A percentile compares a stretch with the other conserved stretches of the same genome.
phyloP scores from a whole-genome alignment of 2,113 vertebrate species.

The Onychostoma macrolepis region DNA sequence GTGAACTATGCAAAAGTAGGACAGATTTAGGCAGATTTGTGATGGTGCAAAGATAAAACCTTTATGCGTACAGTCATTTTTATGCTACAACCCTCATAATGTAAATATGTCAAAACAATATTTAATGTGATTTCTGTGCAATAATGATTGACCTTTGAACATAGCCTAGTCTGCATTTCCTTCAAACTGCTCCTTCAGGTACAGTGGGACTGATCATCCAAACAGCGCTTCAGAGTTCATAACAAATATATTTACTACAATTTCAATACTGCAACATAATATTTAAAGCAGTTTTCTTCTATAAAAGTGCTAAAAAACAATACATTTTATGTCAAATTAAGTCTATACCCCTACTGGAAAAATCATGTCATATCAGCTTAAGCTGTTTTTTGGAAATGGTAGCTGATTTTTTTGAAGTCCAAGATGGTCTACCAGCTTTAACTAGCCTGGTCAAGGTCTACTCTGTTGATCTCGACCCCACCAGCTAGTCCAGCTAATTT shows the following conservation, averaged over 20 bases:
- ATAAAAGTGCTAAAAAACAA: not conserved
- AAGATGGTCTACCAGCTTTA: not conserved
- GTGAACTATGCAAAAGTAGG: not conserved
- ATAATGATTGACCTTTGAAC: not conserved
- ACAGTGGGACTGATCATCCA: not conserved
- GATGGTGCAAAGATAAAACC: not conserved
- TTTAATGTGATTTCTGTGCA: not conserved
- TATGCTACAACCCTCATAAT: not conserved
- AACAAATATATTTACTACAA: not conserved
- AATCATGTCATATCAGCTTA: not conserved
- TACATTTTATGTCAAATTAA: not conserved
- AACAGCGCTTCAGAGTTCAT: not conserved
- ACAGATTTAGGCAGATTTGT: not conserved
- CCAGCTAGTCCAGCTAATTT: not conserved
- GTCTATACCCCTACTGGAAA: not conserved
- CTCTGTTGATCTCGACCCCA: not conserved
- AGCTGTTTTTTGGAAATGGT: not conserved
- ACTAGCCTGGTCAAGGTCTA: not conserved
- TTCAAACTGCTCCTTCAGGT: not conserved
- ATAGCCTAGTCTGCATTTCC: not conserved
- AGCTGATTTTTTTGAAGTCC: not conserved
- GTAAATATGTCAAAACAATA: not conserved
- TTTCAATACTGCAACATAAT: not conserved
- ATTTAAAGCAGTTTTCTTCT: not conserved
- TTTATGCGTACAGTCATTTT: not conserved